phyloP scores from a whole-genome alignment of 2,797 vertebrate species.

The Cichlasoma orientale region DNA sequence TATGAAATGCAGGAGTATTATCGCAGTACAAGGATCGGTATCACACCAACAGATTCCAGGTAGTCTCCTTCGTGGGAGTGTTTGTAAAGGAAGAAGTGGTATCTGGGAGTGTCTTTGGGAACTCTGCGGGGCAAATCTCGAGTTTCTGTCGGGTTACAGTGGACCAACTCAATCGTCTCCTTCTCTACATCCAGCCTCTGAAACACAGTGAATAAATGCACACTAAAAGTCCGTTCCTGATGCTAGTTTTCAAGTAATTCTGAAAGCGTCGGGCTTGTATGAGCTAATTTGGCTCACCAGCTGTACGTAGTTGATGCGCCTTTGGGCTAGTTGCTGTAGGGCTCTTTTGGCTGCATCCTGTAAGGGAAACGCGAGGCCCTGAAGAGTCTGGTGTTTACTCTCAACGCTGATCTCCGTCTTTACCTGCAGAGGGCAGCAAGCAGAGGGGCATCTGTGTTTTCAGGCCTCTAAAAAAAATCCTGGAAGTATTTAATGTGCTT shows the following conservation, averaged over 20 bases:
- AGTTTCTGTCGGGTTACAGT: conserved; percentile 89
- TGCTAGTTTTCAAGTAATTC: background rate
- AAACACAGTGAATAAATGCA: conserved; percentile 13
- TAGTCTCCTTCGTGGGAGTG: conserved; percentile 94
- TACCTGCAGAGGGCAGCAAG: conserved; percentile 84
- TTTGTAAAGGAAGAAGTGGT: conserved; percentile 98
- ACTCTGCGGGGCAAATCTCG: conserved; percentile 88
- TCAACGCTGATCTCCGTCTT: conserved; percentile 95
- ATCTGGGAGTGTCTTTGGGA: conserved; percentile 92
- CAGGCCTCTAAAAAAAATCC: background rate
- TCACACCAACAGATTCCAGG: conserved; percentile 93
- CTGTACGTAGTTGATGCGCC: conserved; percentile 93
- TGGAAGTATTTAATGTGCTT: background rate
- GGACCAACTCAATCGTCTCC: conserved; percentile 94
- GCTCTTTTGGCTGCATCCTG: conserved; percentile 88
- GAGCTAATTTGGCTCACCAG: conserved; percentile 82
- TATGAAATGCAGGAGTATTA: background rate
- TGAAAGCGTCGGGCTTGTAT: background rate
- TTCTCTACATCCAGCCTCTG: conserved; percentile 89
- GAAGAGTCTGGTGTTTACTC: conserved; percentile 95
- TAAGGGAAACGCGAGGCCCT: conserved; percentile 93
- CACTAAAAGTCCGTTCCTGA: background rate
- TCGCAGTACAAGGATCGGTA: background rate
- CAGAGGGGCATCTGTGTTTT: conserved; percentile 14
- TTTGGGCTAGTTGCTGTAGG: conserved; percentile 89